Percentiles rank a stretch among this genome's conserved stretches.
Evolutionary conservation across 2,113 vertebrate genomes (phyloP).

Genomic region (Dicrurus megarhynchus): DNA sequence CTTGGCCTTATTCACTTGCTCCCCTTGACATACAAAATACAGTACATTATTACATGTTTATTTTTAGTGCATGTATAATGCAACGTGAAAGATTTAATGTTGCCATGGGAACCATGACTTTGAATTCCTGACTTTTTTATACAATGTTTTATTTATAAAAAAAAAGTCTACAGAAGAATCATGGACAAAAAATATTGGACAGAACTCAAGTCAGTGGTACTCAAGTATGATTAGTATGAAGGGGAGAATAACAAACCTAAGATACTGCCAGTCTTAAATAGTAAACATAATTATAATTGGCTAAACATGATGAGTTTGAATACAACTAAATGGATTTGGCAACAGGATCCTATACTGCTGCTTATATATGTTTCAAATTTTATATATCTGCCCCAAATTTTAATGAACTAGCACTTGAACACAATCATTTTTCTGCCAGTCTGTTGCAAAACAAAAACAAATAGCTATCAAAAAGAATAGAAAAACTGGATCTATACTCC

Average conservation of each 20-base stretch:
- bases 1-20: not conserved
- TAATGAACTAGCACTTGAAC: not conserved
- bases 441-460: not conserved
- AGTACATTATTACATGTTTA: slow-evolving; percentile 44
- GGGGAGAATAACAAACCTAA: not conserved
- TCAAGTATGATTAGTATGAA: not conserved
- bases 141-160: not conserved
- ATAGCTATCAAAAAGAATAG: not conserved
- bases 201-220: not conserved
- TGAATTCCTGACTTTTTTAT: slow-evolving; percentile 21
- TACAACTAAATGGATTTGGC: not conserved
- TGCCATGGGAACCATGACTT: slow-evolving; percentile 56
- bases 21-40: not conserved
- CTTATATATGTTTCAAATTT: not conserved
- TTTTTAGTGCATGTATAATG: slow-evolving; percentile 49
- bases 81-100: slow-evolving; percentile 37
- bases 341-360: not conserved
- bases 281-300: not conserved
- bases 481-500: not conserved
- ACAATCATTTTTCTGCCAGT: not conserved
- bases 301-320: not conserved
- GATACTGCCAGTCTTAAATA: not conserved
- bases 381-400: not conserved
- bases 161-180: not conserved
- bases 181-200: not conserved